Evolutionary conservation across 2,113 vertebrate species (phyloP).

Genomic region (Hypocryptadius cinnamomeus): DNA sequence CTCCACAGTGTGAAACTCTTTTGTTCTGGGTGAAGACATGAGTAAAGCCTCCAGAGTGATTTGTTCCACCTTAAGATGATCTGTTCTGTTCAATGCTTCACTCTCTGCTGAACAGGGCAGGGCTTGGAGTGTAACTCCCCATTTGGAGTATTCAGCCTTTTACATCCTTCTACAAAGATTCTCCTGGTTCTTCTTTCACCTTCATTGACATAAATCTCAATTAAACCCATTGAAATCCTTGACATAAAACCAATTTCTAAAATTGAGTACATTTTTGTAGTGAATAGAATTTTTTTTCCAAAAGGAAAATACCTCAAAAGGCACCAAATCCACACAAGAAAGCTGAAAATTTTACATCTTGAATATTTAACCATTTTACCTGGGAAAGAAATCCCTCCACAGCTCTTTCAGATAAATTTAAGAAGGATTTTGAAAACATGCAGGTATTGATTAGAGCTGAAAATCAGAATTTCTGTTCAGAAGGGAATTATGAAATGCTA

Average conservation of each 20-base stretch:
- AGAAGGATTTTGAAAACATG: neutral
- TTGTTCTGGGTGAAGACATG: neutral
- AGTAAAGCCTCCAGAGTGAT: neutral
- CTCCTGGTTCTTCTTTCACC: neutral
- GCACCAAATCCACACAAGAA: neutral
- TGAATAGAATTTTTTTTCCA: neutral
- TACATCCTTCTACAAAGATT: neutral
- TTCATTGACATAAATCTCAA: neutral
- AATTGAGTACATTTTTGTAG: neutral
- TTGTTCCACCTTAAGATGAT: neutral
- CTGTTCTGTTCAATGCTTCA: neutral
- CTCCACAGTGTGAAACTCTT: neutral
- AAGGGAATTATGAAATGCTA: neutral
- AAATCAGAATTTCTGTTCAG: neutral
- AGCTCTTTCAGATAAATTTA: neutral
- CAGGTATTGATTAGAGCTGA: neutral
- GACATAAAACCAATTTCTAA: neutral
- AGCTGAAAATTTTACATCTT: neutral
- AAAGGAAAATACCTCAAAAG: neutral
- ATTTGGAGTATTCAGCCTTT: neutral
- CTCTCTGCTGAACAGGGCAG: neutral
- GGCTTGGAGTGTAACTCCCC: neutral
- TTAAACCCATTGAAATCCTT: neutral
- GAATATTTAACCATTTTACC: neutral
- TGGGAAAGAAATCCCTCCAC: neutral